Evolutionary conservation across 2,113 vertebrate species (phyloP).

Genomic region (Lophius piscatorius): DNA sequence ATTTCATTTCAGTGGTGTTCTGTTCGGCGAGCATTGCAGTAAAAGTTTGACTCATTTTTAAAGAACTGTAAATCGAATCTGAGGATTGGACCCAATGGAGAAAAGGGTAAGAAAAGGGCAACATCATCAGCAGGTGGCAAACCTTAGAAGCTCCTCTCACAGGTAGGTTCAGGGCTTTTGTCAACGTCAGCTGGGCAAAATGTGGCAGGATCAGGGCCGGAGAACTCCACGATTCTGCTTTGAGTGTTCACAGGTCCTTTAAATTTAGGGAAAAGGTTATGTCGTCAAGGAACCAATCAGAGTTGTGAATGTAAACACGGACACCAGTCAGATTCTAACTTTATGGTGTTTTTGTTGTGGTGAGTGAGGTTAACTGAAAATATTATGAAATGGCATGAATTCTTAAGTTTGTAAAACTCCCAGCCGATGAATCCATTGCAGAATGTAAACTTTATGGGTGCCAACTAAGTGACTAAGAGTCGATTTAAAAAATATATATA

Average conservation of each 20-base stretch:
- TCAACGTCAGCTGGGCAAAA: constrained; percentile 75
- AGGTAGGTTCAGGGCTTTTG: constrained; percentile 58
- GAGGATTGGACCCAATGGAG: constrained; percentile 71
- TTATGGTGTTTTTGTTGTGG: not conserved
- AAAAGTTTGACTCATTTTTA: constrained; percentile 73
- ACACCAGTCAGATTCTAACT: not conserved
- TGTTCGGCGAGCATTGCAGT: constrained; percentile 64
- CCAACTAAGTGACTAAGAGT: too few species aligned
- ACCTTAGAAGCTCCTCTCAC: constrained; percentile 73
- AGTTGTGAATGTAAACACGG: not conserved
- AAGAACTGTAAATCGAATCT: constrained; percentile 73
- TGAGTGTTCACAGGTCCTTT: not conserved
- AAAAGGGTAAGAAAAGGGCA: constrained; percentile 66
- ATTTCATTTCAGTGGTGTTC: constrained; percentile 62
- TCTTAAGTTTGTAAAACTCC: not conserved
- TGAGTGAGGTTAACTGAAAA: not conserved
- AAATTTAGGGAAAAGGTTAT: not conserved
- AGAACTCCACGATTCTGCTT: constrained; percentile 3
- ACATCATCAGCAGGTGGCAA: constrained; percentile 80
- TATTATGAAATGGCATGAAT: not conserved
- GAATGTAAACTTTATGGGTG: too few species aligned
- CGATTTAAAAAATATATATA: too few species aligned
- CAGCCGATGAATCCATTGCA: not conserved
- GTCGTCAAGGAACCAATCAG: not conserved
- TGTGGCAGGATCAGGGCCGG: constrained; percentile 36